Evolutionary conservation across 1,140 invertebrate species (phyloP), one percentile per base, ranked within the genome.

Genomic region (Cydia strobilella): DNA sequence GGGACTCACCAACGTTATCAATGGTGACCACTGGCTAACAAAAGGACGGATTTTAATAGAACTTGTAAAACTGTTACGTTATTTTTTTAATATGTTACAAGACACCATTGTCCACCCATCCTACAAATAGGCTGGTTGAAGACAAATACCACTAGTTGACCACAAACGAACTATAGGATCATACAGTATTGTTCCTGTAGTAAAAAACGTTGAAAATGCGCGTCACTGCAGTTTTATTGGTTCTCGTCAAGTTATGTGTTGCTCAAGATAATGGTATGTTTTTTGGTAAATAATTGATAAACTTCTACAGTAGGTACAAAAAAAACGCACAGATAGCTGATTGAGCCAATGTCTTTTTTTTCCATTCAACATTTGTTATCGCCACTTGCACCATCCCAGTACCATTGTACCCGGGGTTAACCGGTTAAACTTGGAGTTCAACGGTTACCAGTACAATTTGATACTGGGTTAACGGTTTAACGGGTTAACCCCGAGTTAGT

Each of bases 1-100:
- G 54, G 54, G 54, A 59, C 54, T 59, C 54, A 59, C 54, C 54
- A 23, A 23, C 20, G 2, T 59, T 59, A 59, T 59, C 54, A 59
- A 23, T 59, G 18, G 18, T 7, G 1, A 23, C 45, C 45, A n/a
- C 45, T 15, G 45, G 15, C 1, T 59, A 10, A 23, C 20, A 59
- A 59, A 59, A 59, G 54, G 54, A 23, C 9, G 9, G 1, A 12
- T 23, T 2, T 23, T 1, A 59, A 59, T 23, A 23, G 20, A 59
- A 23, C 54, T 59, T 6, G 54, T 20, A 9, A 2, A 23, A 18
- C 9, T 10, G 18, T 23, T 59, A 59, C 18, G 54, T 7, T 59
- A n/a, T 59, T 59, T 59, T 59, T 10, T 0, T 2, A 59, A 23
- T 59, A 59, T 59, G 20, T 23, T n/a, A 20, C 20, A 59, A 23